Conservation (phyloP, 2,797 vertebrate species). For the Notamacropus eugenii region DNA sequence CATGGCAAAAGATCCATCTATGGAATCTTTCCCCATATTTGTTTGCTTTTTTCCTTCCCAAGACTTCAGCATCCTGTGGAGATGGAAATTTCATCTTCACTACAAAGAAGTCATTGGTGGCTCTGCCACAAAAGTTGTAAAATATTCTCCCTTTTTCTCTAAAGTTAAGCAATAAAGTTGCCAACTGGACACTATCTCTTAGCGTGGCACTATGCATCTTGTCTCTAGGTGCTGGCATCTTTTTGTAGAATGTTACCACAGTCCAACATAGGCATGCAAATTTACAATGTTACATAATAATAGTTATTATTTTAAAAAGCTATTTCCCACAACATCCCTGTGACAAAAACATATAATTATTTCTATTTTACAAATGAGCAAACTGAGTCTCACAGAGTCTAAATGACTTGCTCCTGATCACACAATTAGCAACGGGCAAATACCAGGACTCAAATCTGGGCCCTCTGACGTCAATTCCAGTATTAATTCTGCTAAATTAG, state of each 20-base stretch:
- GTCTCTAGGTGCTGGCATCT: not conserved
- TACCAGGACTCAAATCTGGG: not conserved
- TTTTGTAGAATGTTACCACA: not conserved
- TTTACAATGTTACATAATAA: not conserved
- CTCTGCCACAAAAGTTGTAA: not conserved
- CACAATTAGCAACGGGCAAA: not conserved
- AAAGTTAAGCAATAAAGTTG: not conserved
- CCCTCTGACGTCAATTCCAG: not conserved
- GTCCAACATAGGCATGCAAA: not conserved
- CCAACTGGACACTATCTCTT: not conserved
- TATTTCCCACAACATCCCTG: not conserved
- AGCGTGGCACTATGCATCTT: not conserved
- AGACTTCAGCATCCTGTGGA: not conserved
- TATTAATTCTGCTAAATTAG: not conserved
- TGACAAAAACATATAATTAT: not conserved
- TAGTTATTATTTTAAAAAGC: not conserved
- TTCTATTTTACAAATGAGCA: not conserved
- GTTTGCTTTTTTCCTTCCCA: not conserved
- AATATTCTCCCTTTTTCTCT: not conserved
- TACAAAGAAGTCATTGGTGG: fast-evolving
- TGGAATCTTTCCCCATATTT: not conserved
- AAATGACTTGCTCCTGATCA: not conserved
- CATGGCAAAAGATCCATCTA: not conserved
- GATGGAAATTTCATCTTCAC: not conserved
- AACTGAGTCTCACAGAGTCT: not conserved